Base-by-base conservation (phyloP, 1,140 invertebrate genomes). In the Papilio dardanus region DNA sequence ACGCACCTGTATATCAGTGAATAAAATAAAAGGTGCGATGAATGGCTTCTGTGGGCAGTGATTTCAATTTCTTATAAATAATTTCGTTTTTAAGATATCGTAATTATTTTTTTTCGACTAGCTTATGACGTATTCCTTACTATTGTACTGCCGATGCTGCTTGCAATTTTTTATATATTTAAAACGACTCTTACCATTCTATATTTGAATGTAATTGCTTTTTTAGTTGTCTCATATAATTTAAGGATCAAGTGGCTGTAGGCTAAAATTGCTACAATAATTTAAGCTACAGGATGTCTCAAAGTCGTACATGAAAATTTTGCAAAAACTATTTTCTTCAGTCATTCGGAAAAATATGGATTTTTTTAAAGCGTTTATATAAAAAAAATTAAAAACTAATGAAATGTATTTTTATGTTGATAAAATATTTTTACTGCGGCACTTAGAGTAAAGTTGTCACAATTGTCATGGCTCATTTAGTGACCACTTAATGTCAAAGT, bases 81-180 rank as follows among this genome's bases (percentile, higher is more conserved):
- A 58, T 58, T 58, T 58, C 28, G 24, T 28, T 58, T 58, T 2
- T 58, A 58, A 58, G 54, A 35, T 74, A 58, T 42, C 65, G 79
- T 82, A 77, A 79, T 84, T 84, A 37, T 79, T 79, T 82, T 74
- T 84, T 84, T 84, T 84, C 77, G 82, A 81, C 79, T 77, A 82
- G 82, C 78, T 78, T 40, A 66, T 58, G 14, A 62, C 24, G 24
- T 24, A 12, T 7, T 74, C 74, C 35, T 31, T 77, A 77, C 10
- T 62, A 12, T 62, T 62, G 4, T 62, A 30, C 54, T 62, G 54
- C 54, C 54, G 30, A 28, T 28, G 54, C 54, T 62, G 54, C 30
- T 54, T 50, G 19, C 50, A 58, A 24, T 28, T 58, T 24, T 54
- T 54, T 19, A 50, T 21, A 50, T 50, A 50, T 21, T 14, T 8